Base-by-base conservation (phyloP, 2,888 invertebrate genomes). In the Spodoptera picta region DNA sequence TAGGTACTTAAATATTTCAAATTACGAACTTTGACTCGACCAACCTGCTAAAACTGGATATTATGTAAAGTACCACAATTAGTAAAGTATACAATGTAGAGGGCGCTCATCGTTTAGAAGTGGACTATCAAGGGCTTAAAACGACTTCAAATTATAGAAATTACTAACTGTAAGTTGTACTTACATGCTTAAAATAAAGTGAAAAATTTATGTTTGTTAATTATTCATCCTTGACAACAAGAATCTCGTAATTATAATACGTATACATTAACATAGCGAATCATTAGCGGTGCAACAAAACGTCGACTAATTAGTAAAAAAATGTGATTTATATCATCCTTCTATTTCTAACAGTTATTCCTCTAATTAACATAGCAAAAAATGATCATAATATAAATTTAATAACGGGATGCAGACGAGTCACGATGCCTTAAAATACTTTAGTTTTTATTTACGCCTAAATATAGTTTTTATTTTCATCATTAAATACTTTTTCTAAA, bases 241-340 rank as follows among this genome's bases (percentile, higher is more conserved):
- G 31, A 59, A 56, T 53, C 14, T 4, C 43, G 45, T 48, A 24
- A 62, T 68, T 51, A 54, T 47, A 9, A 36, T 59, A 53, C 36
- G 9, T 36, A 19, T 19, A 50, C 7, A 63, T 57, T 52, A 53
- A 59, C 57, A 45, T 9, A 5, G 11, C 44, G 61, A 51, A 69
- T 69, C 45, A 65, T 11, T 65, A 27, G 50, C 52, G 52, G 42
- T 60, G 57, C 61, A 60, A 65, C 57, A 58, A 42, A 43, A 36
- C 61, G 23, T 51, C 55, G 11, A 57, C 51, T 79, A 66, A 79
- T 79, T 77, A 72, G 62, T 31, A 42, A 50, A 64, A 52, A 53
- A 14, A n/a, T 43, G 45, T 73, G 65, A 80, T 79, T 79, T 73
- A 73, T 75, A 53, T 50, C 65, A 69, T 79, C 63, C 75, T 77